Conservation (phyloP, 1,140 invertebrate species). For the Euura lappo region DNA sequence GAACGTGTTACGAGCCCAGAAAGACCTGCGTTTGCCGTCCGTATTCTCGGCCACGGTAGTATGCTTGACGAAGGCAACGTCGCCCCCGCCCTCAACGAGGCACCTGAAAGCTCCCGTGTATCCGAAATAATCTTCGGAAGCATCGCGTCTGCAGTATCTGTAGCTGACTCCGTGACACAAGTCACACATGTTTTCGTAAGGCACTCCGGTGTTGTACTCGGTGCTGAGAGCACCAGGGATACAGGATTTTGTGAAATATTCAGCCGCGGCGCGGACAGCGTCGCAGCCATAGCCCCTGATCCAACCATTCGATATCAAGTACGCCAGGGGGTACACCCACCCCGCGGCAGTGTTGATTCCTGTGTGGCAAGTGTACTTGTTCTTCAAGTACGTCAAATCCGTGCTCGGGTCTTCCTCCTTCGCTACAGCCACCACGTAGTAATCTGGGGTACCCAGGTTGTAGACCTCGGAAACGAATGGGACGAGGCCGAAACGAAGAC, state of each 20-base stretch:
- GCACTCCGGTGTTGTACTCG: conserved; percentile 81
- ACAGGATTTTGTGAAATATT: conserved; percentile 93
- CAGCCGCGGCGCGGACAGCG: conserved; percentile 83
- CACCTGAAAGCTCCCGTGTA: conserved; percentile 91
- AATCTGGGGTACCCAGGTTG: conserved; percentile 82
- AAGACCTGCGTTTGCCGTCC: conserved; percentile 86
- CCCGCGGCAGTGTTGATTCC: conserved; percentile 92
- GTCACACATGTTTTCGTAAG: conserved; percentile 92
- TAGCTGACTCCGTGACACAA: conserved; percentile 88
- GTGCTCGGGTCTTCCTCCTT: conserved; percentile 87
- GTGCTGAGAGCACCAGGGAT: conserved; percentile 87
- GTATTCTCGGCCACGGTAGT: conserved; percentile 91
- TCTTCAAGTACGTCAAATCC: conserved; percentile 86
- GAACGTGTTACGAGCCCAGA: conserved; percentile 92
- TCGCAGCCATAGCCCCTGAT: conserved; percentile 92
- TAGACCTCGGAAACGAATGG: conserved; percentile 92
- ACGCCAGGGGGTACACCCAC: conserved; percentile 94
- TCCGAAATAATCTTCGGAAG: conserved; percentile 88
- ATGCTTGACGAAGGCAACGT: conserved; percentile 94
- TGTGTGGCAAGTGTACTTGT: conserved; percentile 89
- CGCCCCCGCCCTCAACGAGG: conserved; percentile 91
- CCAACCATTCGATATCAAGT: conserved; percentile 91
- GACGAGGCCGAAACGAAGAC: conserved; percentile 77
- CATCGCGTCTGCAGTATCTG: conserved; percentile 82
- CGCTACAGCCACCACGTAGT: conserved; percentile 94